A percentile compares a stretch with the other conserved stretches of the same genome.
phyloP scores from a whole-genome alignment of 2,797 vertebrate species.

The Spondyliosoma cantharus region DNA sequence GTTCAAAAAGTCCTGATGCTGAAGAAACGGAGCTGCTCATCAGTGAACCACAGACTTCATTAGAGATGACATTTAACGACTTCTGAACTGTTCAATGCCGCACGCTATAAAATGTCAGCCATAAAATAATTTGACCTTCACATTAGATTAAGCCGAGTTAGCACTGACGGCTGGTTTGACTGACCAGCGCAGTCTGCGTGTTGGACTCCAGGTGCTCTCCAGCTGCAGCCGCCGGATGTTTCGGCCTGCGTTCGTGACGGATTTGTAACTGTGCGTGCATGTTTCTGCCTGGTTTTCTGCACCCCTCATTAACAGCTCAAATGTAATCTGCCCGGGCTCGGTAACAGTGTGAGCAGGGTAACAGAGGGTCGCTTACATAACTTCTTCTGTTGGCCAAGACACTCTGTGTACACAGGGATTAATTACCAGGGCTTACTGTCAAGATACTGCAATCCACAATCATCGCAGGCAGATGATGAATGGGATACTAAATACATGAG shows the following conservation, averaged over 20 bases:
- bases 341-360: constrained; percentile 47
- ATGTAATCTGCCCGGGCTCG: constrained; percentile 52
- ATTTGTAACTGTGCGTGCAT: constrained; percentile 15
- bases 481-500: constrained; percentile 18
- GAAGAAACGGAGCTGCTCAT: constrained; percentile 21
- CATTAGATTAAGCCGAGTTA: constrained; percentile 31
- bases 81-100: constrained; percentile 59
- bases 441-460: constrained; percentile 47
- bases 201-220: background rate
- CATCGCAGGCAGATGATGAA: constrained; percentile 41
- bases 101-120: constrained; percentile 68
- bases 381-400: constrained; percentile 61
- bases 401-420: constrained; percentile 61
- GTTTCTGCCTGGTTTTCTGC: constrained; percentile 26
- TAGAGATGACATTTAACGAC: constrained; percentile 70
- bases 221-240: background rate
- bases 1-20: constrained; percentile 36
- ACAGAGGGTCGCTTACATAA: constrained; percentile 61
- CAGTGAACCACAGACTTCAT: constrained; percentile 52
- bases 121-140: constrained; percentile 68
- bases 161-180: background rate
- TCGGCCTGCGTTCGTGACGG: background rate
- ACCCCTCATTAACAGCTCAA: constrained; percentile 57
- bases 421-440: constrained; percentile 63
- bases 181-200: background rate